Conservation (phyloP, 2,888 invertebrate genomes). For the Aphidoletes aphidimyza region DNA sequence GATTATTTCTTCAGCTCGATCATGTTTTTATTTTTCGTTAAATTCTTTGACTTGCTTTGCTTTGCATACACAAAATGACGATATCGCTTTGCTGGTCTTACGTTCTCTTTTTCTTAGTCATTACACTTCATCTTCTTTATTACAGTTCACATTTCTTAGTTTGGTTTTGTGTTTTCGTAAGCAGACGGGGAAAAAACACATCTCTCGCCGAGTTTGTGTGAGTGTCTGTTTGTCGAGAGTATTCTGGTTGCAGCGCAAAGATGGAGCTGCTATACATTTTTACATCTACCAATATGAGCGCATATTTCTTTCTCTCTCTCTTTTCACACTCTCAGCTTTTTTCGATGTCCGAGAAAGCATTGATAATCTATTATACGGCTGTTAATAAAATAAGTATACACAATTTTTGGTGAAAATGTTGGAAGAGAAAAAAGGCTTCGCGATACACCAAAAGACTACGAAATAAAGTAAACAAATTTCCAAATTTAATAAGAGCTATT, state of each 20-base stretch:
- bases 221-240: not conserved
- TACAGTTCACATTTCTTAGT: not conserved
- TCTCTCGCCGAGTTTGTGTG: too few relatives aligned
- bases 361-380: slow-evolving; percentile 11
- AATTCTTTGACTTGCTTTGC: not conserved
- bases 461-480: slow-evolving; percentile 45
- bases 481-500: slow-evolving; percentile 44
- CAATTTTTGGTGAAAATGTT: not conserved
- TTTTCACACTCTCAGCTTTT: not conserved
- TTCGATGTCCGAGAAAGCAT: not conserved
- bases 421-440: not conserved
- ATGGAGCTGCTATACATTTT: slow-evolving; percentile 9
- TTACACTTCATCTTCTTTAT: slow-evolving; percentile 42
- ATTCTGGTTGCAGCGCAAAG: not conserved
- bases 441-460: not conserved
- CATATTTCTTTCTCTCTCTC: not conserved
- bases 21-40: not conserved
- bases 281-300: not conserved
- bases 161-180: not conserved
- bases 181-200: not conserved
- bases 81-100: not conserved
- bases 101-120: slow-evolving; percentile 14
- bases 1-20: slow-evolving; percentile 22
- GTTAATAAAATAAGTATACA: slow-evolving; percentile 18
- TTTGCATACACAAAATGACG: slow-evolving; percentile 38